Conservation (phyloP, 2,888 invertebrate species). For the Gymnosoma rotundatum region DNA sequence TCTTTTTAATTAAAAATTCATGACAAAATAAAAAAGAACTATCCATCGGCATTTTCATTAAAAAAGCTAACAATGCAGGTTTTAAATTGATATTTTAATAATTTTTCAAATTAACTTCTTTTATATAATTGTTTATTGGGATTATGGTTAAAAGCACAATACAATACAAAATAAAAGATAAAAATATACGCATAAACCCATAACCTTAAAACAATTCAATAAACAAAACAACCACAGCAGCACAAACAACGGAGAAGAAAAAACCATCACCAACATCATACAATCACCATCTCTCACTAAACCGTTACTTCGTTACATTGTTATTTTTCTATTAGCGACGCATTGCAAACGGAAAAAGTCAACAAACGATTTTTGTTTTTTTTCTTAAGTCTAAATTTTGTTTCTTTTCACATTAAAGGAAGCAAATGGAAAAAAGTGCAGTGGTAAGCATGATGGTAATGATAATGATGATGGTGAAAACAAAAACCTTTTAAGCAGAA, state of each 20-base stretch:
- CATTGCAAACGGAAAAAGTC: slow-evolving; percentile 69
- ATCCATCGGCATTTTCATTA: no score
- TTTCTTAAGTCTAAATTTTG: not conserved
- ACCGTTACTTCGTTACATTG: slow-evolving; percentile 69
- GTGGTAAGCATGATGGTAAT: not conserved
- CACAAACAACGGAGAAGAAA: not conserved
- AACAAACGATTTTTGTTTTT: slow-evolving; percentile 39
- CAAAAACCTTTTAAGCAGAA: slow-evolving; percentile 34
- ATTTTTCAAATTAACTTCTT: no score
- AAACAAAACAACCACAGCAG: slow-evolving; percentile 54
- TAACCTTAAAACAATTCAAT: slow-evolving; percentile 68
- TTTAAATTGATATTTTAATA: no score
- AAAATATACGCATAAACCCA: slow-evolving; percentile 68
- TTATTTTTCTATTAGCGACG: slow-evolving; percentile 71
- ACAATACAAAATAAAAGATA: slow-evolving; percentile 59
- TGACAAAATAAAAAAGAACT: no score
- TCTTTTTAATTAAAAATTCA: no score
- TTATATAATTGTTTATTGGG: slow-evolving; percentile 24
- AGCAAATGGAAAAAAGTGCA: slow-evolving; percentile 18
- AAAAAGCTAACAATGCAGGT: no score
- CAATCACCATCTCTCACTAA: slow-evolving; percentile 67
- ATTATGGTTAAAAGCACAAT: not conserved
- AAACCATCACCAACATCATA: slow-evolving; percentile 35
- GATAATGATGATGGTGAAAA: not conserved
- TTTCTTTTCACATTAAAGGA: slow-evolving; percentile 27